A percentile compares a stretch with the other conserved stretches of the same genome.
These are phyloP conservation scores for Anoura caudifer DNA, from an alignment of 2,113 vertebrate genomes.

Conservation along the genomic window DNA sequence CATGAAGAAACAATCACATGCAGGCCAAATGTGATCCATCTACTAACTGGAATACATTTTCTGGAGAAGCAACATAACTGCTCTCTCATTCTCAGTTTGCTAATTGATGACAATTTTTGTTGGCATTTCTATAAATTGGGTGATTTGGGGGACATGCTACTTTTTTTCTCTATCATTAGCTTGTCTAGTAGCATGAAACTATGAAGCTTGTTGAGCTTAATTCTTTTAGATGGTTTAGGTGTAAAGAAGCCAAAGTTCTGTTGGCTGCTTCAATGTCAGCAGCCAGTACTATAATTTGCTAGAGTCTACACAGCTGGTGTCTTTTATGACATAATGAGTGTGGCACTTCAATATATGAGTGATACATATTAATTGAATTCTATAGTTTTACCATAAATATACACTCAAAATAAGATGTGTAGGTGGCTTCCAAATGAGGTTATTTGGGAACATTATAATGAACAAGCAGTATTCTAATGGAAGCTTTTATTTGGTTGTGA, in stretches of 20 bases:
- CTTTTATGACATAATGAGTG: slow-evolving; percentile 46
- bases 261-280: slow-evolving; percentile 63
- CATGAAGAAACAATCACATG: slow-evolving; percentile 10
- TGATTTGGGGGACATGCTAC: neutral
- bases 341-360: slow-evolving; percentile 70
- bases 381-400: slow-evolving; percentile 68
- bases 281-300: slow-evolving; percentile 50
- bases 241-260: slow-evolving; percentile 15
- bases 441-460: slow-evolving; percentile 67
- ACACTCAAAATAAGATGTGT: slow-evolving; percentile 55
- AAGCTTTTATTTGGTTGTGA: neutral
- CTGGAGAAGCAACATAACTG: neutral
- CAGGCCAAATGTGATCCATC: neutral
- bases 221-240: slow-evolving; percentile 47
- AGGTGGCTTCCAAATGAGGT: slow-evolving; percentile 58
- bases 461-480: neutral
- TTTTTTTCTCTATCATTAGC: neutral
- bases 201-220: slow-evolving; percentile 28
- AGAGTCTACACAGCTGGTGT: slow-evolving; percentile 55
- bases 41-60: neutral
- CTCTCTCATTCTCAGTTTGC: neutral
- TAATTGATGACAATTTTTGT: neutral
- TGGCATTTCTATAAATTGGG: slow-evolving; percentile 2
- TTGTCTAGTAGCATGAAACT: neutral
- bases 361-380: slow-evolving; percentile 66